A percentile compares a stretch with the other conserved stretches of the same genome.
Evolutionary conservation across 2,797 vertebrate species (phyloP).

Genomic region (Selene dorsalis): DNA sequence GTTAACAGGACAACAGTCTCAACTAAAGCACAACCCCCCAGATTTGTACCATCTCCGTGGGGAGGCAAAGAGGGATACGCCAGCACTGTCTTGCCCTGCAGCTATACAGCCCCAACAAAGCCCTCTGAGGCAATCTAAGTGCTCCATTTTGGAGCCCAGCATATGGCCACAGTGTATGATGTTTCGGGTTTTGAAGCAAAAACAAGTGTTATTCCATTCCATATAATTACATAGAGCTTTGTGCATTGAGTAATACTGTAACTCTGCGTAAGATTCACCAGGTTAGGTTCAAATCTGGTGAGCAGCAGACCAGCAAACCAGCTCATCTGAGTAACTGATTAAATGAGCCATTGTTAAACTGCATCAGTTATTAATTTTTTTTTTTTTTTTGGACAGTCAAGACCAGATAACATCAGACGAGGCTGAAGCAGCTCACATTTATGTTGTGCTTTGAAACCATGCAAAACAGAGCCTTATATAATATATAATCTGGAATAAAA

Average conservation of each 20-base stretch:
- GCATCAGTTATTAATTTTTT: too few species aligned
- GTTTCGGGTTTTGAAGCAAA: conserved; percentile 16
- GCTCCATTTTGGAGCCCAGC: conserved; percentile 51
- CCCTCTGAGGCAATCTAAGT: conserved; percentile 44
- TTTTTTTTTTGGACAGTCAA: too few species aligned
- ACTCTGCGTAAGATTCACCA: not conserved
- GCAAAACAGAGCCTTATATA: not conserved
- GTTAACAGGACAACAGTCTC: conserved; percentile 52
- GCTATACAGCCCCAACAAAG: conserved; percentile 52
- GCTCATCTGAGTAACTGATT: not conserved
- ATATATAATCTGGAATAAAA: not conserved
- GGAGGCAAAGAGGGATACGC: conserved; percentile 50
- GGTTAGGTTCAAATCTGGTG: not conserved
- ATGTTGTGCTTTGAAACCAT: not conserved
- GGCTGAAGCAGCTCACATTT: not conserved
- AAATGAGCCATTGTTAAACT: not conserved
- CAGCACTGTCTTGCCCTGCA: conserved; percentile 58
- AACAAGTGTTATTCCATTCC: not conserved
- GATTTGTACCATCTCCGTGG: conserved; percentile 47
- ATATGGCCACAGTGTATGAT: conserved; percentile 16
- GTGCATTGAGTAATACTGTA: not conserved
- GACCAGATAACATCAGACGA: too few species aligned
- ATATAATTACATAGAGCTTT: not conserved
- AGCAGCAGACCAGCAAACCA: not conserved
- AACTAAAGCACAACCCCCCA: conserved; percentile 41